A percentile compares a stretch with the other conserved stretches of the same genome.
Conservation (phyloP, 2,888 invertebrate genomes). For the Parthenolecanium corni region DNA sequence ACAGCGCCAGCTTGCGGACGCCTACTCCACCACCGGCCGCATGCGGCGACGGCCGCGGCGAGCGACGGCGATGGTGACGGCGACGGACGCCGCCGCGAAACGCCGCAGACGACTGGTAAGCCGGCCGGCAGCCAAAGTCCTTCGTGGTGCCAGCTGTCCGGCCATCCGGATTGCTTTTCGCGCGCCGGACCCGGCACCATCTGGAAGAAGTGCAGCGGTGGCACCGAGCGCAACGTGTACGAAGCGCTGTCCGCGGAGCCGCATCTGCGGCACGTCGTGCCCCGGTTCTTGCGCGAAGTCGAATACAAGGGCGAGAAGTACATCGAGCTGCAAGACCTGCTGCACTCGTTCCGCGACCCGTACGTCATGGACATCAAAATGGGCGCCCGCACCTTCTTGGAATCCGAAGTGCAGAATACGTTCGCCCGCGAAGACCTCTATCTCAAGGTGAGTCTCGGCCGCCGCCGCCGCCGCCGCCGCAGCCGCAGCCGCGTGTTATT, state of each 20-base stretch:
- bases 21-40: conserved; percentile 44
- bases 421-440: conserved; percentile 76
- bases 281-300: conserved; percentile 66
- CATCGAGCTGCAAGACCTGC: conserved; percentile 88
- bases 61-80: conserved; percentile 3
- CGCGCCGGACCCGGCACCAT: conserved; percentile 88
- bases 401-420: conserved; percentile 84
- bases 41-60: conserved; percentile 1
- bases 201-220: conserved; percentile 73
- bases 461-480: background rate
- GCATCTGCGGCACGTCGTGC: conserved; percentile 41
- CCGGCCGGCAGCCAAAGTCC: conserved; percentile 12
- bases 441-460: conserved; percentile 49
- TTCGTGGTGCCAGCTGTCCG: conserved; percentile 80
- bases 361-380: conserved; percentile 96
- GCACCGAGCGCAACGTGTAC: conserved; percentile 66
- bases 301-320: conserved; percentile 68
- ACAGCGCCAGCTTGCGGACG: conserved; percentile 83
- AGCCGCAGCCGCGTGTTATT: too few species aligned
- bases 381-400: conserved; percentile 90
- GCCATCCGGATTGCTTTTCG: conserved; percentile 84
- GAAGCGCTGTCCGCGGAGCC: conserved; percentile 65
- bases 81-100: background rate
- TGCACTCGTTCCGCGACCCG: conserved; percentile 81
- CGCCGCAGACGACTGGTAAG: conserved; percentile 36